Conservation (phyloP, 2,888 invertebrate species). For the Poecilus cupreus region DNA sequence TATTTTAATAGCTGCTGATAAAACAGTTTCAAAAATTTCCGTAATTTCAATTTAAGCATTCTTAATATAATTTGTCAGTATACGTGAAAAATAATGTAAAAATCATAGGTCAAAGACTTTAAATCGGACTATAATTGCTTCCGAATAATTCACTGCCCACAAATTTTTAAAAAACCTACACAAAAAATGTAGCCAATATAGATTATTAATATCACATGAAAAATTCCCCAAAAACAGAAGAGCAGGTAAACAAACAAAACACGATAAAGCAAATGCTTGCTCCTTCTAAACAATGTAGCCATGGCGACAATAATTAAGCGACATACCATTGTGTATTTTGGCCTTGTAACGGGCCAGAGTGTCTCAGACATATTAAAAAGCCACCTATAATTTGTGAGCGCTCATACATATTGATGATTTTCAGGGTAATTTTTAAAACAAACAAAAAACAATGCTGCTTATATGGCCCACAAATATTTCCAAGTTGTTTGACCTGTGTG, state of each 20-base stretch:
- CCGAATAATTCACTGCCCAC: constrained; percentile 17
- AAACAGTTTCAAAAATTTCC: too few species aligned
- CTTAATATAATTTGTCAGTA: too few species aligned
- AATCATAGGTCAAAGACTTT: constrained; percentile 15
- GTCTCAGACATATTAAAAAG: constrained; percentile 5
- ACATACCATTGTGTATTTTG: constrained; percentile 27
- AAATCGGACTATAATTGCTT: constrained; percentile 5
- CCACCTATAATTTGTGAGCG: neutral
- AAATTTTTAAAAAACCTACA: neutral
- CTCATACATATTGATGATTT: constrained; percentile 34
- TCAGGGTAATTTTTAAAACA: constrained; percentile 27
- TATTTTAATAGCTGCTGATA: too few species aligned
- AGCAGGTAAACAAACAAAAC: constrained; percentile 9
- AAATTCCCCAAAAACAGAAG: neutral
- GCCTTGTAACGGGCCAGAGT: neutral
- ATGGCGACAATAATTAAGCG: constrained; percentile 2
- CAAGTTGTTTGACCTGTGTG: constrained; percentile 16
- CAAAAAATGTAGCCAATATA: neutral
- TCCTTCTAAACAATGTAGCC: neutral
- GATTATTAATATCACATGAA: constrained; percentile 9
- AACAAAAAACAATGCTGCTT: constrained; percentile 26
- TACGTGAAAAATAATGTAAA: too few species aligned
- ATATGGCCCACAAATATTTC: constrained; percentile 35
- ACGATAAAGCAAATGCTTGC: neutral
- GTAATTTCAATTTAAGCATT: too few species aligned